Percentiles rank a stretch among this genome's conserved stretches.
Evolutionary conservation across 2,888 invertebrate genomes (phyloP).

Genomic region (Plebejus anna): DNA sequence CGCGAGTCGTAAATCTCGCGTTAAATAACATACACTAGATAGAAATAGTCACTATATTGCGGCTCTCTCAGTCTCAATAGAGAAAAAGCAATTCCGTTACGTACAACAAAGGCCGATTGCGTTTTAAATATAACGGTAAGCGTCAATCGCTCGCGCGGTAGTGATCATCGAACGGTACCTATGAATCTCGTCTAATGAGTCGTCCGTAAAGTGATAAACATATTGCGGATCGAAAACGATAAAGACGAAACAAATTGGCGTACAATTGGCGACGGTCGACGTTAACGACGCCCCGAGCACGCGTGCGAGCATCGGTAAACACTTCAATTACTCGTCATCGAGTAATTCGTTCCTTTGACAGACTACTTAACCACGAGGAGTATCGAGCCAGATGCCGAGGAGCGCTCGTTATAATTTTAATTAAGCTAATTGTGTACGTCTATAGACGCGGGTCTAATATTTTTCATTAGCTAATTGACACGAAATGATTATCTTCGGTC

Average conservation of each 20-base stretch:
- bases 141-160: not conserved
- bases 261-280: conserved; percentile 16
- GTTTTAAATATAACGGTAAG: not conserved
- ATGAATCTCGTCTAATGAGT: not conserved
- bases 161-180: not conserved
- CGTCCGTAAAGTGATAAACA: conserved; percentile 20
- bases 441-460: conserved; percentile 58
- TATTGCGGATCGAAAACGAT: conserved; percentile 15
- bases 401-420: conserved; percentile 71
- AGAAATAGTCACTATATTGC: not conserved
- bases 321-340: conserved; percentile 29
- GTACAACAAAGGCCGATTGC: not conserved
- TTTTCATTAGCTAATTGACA: conserved; percentile 80
- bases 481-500: conserved; percentile 71
- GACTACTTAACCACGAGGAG: conserved; percentile 33
- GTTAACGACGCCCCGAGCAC: not conserved
- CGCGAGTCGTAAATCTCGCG: conserved; percentile 14
- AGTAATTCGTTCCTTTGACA: conserved; percentile 30
- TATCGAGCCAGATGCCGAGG: conserved; percentile 64
- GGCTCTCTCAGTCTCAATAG: not conserved
- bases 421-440: conserved; percentile 57
- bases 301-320: conserved; percentile 23
- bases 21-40: conserved; percentile 19
- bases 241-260: conserved; percentile 15
- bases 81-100: not conserved